Base-by-base conservation (phyloP, 1,140 invertebrate genomes). In the Neomicropteryx cornuta region DNA sequence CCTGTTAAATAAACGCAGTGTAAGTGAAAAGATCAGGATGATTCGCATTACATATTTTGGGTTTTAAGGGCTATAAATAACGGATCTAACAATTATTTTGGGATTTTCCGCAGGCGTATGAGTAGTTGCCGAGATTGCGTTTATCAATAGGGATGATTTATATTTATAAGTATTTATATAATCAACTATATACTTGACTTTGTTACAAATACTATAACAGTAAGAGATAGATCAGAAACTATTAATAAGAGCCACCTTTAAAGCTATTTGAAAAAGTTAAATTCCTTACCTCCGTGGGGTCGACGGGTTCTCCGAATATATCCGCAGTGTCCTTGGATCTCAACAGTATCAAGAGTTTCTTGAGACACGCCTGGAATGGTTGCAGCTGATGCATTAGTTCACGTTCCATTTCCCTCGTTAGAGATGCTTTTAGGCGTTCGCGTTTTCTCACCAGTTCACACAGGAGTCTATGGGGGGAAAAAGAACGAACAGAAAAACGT, bases 371-470 rank as follows among this genome's bases (percentile, higher is more conserved):
- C 39, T 83, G 77, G 16, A 91, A 71, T 8, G 93, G 92, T 52
- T 81, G 78, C 18, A 97, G 59, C 54, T 88, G 73, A 40, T 89
- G 77, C 56, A 82, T 77, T 23, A 88, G 59, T 52, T 86, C 82
- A 45, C 85, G 79, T 52, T 91, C 81, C 57, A 79, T 81, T 3
- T 80, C 74, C 67, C 82, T 82, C 5, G 90, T 83, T 47, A 83
- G 73, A 62, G 93, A 88, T 40, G 87, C 77, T 62, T 98, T 98
- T 2, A 92, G 62, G 58, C 94, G 94, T 65, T 97, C 94, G 29
- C 94, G 71, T 62, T 97, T 98, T 13, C 93, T 74, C 5, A 97
- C 90, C 38, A 97, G 64, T 62, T 97, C 94, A 55, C 94, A 93
- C 0, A 97, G 70, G 14, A 97, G 69, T 48, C 94, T 66, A 37